A percentile compares a stretch with the other conserved stretches of the same genome.
These are phyloP conservation scores for Platyrinchus mystaceus DNA, from an alignment of 2,797 vertebrate genomes.

Conservation along the genomic window DNA sequence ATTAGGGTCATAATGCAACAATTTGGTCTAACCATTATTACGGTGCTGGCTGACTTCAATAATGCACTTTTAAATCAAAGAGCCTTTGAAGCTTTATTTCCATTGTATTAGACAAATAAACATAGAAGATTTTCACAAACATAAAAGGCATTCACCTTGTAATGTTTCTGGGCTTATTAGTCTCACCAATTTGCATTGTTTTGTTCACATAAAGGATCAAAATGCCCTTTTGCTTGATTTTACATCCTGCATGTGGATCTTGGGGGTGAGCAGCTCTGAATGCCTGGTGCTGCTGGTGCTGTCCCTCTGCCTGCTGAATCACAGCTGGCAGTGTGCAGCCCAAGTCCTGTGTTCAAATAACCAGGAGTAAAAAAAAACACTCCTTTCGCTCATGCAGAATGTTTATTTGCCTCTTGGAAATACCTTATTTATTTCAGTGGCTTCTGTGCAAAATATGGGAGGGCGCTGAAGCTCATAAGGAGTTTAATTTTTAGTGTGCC, in stretches of 20 bases:
- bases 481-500: constrained; percentile 48
- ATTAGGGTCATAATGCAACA: constrained; percentile 43
- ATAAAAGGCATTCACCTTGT: constrained; percentile 60
- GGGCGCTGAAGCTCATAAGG: background rate
- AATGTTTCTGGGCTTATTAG: constrained; percentile 41
- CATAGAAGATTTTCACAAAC: constrained; percentile 24
- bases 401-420: constrained; percentile 17
- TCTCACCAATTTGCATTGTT: constrained; percentile 66
- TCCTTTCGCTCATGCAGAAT: background rate
- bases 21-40: constrained; percentile 38
- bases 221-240: constrained; percentile 56
- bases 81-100: constrained; percentile 46
- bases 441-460: background rate
- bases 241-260: background rate
- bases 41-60: background rate
- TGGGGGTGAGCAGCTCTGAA: background rate
- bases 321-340: background rate
- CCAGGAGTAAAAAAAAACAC: background rate
- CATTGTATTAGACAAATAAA: constrained; percentile 57
- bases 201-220: constrained; percentile 66
- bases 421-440: background rate
- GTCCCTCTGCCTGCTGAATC: constrained; percentile 29
- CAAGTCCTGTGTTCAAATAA: background rate
- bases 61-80: constrained; percentile 57
- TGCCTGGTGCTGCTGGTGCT: background rate